Percentiles rank a stretch among this genome's conserved stretches.
These are phyloP conservation scores for Odocoileus hemionus DNA, from an alignment of 2,113 vertebrate genomes.

Conservation along the genomic window DNA sequence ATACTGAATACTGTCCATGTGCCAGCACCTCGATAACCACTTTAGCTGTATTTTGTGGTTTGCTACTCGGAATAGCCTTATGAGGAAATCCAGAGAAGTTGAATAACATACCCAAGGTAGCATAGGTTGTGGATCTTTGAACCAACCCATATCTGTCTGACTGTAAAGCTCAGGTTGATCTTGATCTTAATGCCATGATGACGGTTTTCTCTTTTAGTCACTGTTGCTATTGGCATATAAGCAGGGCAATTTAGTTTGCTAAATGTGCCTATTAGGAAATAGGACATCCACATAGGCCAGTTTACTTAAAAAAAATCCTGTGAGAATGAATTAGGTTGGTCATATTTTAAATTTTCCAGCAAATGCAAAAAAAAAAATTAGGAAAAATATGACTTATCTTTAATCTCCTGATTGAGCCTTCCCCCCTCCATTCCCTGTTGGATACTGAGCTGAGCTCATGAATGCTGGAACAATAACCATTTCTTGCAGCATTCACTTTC, in stretches of 20 bases:
- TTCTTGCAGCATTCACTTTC: not conserved
- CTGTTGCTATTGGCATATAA: not conserved
- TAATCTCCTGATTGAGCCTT: not conserved
- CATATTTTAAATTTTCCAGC: not conserved
- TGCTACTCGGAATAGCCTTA: not conserved
- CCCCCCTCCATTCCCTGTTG: rapidly evolving
- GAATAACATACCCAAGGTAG: not conserved
- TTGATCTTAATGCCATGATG: not conserved
- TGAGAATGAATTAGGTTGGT: not conserved
- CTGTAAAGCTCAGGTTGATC: not conserved
- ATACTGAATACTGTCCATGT: not conserved
- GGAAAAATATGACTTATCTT: not conserved
- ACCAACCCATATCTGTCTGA: not conserved
- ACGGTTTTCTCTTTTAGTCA: not conserved
- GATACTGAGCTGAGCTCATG: not conserved
- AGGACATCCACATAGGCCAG: not conserved
- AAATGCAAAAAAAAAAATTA: not conserved
- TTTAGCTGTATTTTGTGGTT: not conserved
- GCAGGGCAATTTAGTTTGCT: not conserved
- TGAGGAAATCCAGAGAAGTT: not conserved
- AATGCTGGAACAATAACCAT: not conserved
- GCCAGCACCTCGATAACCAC: not conserved
- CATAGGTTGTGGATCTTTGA: not conserved
- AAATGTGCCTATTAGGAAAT: not conserved
- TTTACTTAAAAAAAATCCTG: not conserved